Evolutionary conservation across 1,140 invertebrate genomes (phyloP).

Genomic region (Drosophila sucinea): DNA sequence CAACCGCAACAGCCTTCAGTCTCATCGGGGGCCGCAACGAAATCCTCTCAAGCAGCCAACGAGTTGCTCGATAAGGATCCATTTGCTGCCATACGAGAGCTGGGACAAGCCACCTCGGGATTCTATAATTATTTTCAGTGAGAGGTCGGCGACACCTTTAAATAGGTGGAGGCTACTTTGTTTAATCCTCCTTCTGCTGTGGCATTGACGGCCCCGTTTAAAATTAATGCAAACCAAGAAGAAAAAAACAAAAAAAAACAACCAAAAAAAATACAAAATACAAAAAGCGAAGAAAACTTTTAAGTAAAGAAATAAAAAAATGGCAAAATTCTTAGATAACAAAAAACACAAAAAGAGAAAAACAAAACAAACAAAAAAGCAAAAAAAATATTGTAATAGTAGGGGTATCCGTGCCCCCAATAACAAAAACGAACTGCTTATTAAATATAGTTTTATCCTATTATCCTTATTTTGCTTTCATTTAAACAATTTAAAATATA

Average conservation of each 20-base stretch:
- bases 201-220: conserved; percentile 52
- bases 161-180: neutral
- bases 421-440: conserved; percentile 69
- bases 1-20: conserved; percentile 31
- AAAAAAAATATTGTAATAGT: conserved; percentile 54
- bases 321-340: conserved; percentile 56
- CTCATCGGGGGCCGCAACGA: conserved; percentile 33
- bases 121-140: conserved; percentile 83
- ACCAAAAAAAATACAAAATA: conserved; percentile 27
- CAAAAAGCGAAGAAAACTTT: conserved; percentile 49
- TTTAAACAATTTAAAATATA: conserved; percentile 56
- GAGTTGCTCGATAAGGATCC: conserved; percentile 78
- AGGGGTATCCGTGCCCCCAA: conserved; percentile 38
- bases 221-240: conserved; percentile 34
- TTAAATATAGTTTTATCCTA: conserved; percentile 72
- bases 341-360: conserved; percentile 46
- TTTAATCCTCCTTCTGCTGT: conserved; percentile 47
- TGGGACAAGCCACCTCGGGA: conserved; percentile 81
- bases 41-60: conserved; percentile 42
- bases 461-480: conserved; percentile 61
- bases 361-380: conserved; percentile 42
- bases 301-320: conserved; percentile 57
- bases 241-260: conserved; percentile 38
- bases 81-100: conserved; percentile 81
- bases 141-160: conserved; percentile 32